A percentile compares a stretch with the other conserved stretches of the same genome.
phyloP scores from a whole-genome alignment of 1,140 invertebrate genomes.

The Rhagoletis zephyria region DNA sequence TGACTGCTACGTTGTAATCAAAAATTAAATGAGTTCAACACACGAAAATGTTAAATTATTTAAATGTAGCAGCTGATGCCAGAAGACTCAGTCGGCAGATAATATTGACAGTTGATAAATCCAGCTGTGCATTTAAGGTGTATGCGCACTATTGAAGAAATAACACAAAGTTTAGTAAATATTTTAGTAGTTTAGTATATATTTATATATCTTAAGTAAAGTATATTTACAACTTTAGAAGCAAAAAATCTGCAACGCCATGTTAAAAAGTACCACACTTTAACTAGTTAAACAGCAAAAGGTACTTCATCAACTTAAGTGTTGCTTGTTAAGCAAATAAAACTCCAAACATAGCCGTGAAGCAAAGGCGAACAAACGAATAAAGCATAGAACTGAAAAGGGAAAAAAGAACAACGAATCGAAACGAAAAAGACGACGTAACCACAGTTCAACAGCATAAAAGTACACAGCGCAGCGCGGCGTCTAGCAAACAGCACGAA shows the following conservation, averaged over 20 bases:
- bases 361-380: not conserved
- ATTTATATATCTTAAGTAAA: not conserved
- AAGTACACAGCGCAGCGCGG: not conserved
- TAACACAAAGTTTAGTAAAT: too few species aligned
- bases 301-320: constrained; percentile 7
- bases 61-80: not conserved
- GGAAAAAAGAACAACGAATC: not conserved
- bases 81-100: not conserved
- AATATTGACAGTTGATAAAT: not conserved
- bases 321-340: constrained; percentile 44
- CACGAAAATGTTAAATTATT: not conserved
- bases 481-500: not conserved
- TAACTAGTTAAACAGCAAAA: not conserved
- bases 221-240: too few species aligned
- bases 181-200: too few species aligned
- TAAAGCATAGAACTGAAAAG: not conserved
- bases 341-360: not conserved
- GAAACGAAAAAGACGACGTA: constrained; percentile 10
- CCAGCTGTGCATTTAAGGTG: not conserved
- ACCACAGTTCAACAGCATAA: constrained; percentile 23
- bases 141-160: not conserved
- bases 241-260: too few species aligned
- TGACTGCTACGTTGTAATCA: not conserved
- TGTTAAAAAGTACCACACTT: not conserved
- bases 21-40: not conserved